Evolutionary conservation across 2,888 invertebrate genomes (phyloP), one percentile per base, ranked within the genome.

Genomic region (Antheraea assamensis): DNA sequence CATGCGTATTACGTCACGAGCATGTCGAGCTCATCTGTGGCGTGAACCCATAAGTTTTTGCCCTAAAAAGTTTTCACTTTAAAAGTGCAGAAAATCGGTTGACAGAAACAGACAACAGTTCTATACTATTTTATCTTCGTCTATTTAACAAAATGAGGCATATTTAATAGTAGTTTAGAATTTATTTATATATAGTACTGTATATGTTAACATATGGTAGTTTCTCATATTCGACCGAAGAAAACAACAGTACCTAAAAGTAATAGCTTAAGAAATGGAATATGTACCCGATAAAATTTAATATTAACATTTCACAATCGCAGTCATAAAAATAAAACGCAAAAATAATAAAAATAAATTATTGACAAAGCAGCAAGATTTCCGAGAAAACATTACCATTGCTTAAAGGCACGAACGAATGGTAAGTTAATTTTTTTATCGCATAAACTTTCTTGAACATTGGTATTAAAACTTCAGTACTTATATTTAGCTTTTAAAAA

Each of bases 281-380:
- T 79, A 78, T 80, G 21, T 68, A 68, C 21, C 8, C 31, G 35
- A 68, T 35, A 3, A n/a, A 21, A 76, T 76, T 75, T 78, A 77
- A 78, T 77, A 81, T 83, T 82, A 74, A 74, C 79, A 88, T 92
- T 90, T 88, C 88, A 80, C 88, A 89, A 92, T 84, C 82, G 78
- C 76, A 83, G 79, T 83, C 85, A 86, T 90, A 90, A 90, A n/a
- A 90, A 89, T 78, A 76, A 68, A 68, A 35, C 21, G 13, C 35
- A 30, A 64, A 27, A 27, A 64, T 30, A 64, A 64, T 35, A 68
- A 68, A 68, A 68, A 10, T 21, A 68, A 68, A 68, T 35, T 68
- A 3, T 10, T 35, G 15, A 68, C 35, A 68, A 35, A n/a, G 35
- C 3, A 68, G 35, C n/a, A 35, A 21, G 21, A 68, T 35, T 35